These are phyloP conservation scores for Champsocephalus gunnari DNA, from an alignment of 2,797 vertebrate species.

Conservation along the genomic window DNA sequence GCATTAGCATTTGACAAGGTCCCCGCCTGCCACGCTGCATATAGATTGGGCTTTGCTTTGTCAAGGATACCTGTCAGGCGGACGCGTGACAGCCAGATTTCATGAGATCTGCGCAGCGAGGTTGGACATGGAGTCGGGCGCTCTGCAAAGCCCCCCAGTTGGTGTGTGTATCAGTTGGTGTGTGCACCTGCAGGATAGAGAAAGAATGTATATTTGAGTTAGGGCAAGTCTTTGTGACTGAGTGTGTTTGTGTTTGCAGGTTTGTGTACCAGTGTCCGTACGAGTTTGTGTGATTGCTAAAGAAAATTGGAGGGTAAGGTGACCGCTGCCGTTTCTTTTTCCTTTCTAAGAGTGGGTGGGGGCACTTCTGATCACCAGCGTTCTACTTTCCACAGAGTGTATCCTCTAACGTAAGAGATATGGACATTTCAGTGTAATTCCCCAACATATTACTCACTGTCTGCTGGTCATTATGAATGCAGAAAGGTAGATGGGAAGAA, in stretches of 20 bases:
- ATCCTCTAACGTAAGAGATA: slow-evolving; percentile 56
- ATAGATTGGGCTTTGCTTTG: slow-evolving; percentile 83
- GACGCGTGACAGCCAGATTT: slow-evolving; percentile 79
- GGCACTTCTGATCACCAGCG: slow-evolving; percentile 56
- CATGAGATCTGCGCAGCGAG: slow-evolving; percentile 67
- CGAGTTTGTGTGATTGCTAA: slow-evolving; percentile 46
- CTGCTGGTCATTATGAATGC: slow-evolving; percentile 50
- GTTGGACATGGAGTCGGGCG: slow-evolving; percentile 62
- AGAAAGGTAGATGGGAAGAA: neutral
- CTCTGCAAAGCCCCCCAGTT: slow-evolving; percentile 59
- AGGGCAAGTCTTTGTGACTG: slow-evolving; percentile 44
- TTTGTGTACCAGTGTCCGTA: slow-evolving; percentile 10
- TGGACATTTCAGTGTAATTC: slow-evolving; percentile 65
- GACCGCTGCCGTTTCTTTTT: slow-evolving; percentile 37
- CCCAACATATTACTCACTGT: slow-evolving; percentile 62
- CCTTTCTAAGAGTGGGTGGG: slow-evolving; percentile 37
- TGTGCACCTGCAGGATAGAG: neutral
- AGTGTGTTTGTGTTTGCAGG: slow-evolving; percentile 40
- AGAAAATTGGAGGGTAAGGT: slow-evolving; percentile 68
- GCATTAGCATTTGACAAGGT: slow-evolving; percentile 84
- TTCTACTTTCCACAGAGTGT: slow-evolving; percentile 72
- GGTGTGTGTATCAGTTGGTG: slow-evolving; percentile 40
- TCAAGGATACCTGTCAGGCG: slow-evolving; percentile 82
- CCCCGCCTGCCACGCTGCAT: slow-evolving; percentile 74
- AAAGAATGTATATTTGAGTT: slow-evolving; percentile 48